Percentiles rank a stretch among this genome's conserved stretches.
These are phyloP conservation scores for Bos indicus DNA, from an alignment of 2,113 vertebrate species.

Conservation along the genomic window DNA sequence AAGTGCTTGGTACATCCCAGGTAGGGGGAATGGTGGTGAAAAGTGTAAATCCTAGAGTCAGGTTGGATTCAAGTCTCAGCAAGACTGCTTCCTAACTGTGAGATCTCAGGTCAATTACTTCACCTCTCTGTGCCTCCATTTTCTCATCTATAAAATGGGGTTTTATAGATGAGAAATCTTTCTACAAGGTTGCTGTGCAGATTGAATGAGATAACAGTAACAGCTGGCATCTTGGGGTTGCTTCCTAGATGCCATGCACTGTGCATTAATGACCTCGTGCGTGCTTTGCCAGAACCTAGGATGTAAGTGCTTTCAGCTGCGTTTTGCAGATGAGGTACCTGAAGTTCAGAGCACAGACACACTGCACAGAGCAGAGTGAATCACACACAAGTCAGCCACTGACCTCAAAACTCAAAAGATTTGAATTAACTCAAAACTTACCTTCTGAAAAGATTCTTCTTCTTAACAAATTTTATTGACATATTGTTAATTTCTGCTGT, in stretches of 20 bases:
- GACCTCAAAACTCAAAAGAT: background rate
- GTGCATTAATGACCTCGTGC: background rate
- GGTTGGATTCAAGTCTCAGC: background rate
- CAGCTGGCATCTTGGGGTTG: background rate
- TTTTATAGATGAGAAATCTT: background rate
- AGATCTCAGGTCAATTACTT: background rate
- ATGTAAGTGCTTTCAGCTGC: background rate
- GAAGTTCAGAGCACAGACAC: background rate
- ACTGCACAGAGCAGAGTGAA: rapidly evolving
- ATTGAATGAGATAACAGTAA: background rate
- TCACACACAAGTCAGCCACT: background rate
- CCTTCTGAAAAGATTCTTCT: background rate
- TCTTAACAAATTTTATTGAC: background rate
- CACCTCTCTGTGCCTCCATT: background rate
- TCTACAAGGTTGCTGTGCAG: background rate
- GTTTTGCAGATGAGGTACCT: background rate
- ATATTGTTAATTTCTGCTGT: background rate
- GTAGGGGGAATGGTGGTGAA: background rate
- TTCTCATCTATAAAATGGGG: background rate
- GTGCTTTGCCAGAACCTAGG: background rate
- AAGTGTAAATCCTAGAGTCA: background rate
- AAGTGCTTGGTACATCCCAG: background rate
- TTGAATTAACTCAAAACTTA: background rate
- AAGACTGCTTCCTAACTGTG: background rate
- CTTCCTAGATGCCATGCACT: background rate